Conservation (phyloP, 2,888 invertebrate species). For the Halictus ligatus region DNA sequence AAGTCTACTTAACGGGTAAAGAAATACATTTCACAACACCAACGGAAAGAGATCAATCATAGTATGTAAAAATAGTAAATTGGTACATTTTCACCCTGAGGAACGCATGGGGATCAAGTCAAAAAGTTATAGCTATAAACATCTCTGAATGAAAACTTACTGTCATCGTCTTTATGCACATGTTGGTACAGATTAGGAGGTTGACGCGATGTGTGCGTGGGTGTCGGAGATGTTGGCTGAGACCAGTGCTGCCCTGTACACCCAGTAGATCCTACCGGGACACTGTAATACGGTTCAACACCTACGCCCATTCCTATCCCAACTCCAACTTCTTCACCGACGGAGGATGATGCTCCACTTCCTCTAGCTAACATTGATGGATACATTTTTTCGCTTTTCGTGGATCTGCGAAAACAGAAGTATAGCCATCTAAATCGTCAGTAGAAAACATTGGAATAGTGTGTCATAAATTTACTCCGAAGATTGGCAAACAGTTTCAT, state of each 20-base stretch:
- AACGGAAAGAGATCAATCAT: not conserved
- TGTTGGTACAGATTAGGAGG: constrained; percentile 86
- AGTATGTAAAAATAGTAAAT: not conserved
- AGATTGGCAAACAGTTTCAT: constrained; percentile 36
- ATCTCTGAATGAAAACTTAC: constrained; percentile 84
- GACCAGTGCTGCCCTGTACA: constrained; percentile 87
- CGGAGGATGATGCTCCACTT: constrained; percentile 81
- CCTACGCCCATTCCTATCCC: constrained; percentile 89
- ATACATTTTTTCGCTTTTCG: constrained; percentile 97
- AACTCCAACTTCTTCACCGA: constrained; percentile 81
- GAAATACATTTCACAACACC: no score
- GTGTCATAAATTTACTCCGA: constrained; percentile 11
- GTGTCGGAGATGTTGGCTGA: constrained; percentile 91
- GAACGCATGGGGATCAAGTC: not conserved
- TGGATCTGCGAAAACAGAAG: constrained; percentile 88
- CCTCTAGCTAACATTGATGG: constrained; percentile 95
- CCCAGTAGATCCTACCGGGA: constrained; percentile 88
- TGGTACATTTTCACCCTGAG: not conserved
- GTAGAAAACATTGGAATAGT: not conserved
- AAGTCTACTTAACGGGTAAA: no score
- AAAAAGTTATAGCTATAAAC: not conserved
- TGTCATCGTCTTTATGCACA: constrained; percentile 89
- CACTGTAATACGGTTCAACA: constrained; percentile 94
- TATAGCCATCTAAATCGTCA: constrained; percentile 39
- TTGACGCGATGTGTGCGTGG: constrained; percentile 87